Evolutionary conservation across 1,140 invertebrate genomes (phyloP).

Genomic region (Lepidurus apus): DNA sequence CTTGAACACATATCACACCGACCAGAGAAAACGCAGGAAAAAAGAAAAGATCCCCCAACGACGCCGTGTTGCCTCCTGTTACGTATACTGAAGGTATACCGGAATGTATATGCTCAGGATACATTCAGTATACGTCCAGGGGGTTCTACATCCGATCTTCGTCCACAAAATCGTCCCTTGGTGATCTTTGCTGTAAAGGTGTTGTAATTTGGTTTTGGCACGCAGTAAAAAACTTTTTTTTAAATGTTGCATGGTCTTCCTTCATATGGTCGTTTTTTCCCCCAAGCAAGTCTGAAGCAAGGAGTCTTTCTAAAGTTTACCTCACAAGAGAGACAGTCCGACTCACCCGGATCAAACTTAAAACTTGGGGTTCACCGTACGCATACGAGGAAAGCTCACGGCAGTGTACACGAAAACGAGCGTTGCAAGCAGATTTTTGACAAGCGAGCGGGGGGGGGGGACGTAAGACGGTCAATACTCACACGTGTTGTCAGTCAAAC

Average conservation of each 20-base stretch:
- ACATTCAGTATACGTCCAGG: constrained; percentile 99
- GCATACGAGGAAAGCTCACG: background rate
- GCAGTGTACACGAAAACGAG: background rate
- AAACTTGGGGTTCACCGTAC: background rate
- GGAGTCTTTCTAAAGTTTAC: background rate
- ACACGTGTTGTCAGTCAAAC: constrained; percentile 12
- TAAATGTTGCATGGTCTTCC: background rate
- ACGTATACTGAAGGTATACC: constrained; percentile 99
- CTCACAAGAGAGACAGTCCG: background rate
- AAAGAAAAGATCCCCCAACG: background rate
- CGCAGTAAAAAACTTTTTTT: background rate
- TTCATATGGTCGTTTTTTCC: background rate
- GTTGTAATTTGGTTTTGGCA: background rate
- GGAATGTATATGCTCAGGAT: constrained; percentile 93
- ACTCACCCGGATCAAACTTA: constrained; percentile 5
- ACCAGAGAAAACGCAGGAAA: background rate
- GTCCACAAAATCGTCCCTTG: background rate
- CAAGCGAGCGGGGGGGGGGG: background rate
- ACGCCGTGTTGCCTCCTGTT: constrained; percentile 81
- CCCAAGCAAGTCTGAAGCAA: background rate
- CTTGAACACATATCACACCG: background rate
- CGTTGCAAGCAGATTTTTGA: background rate
- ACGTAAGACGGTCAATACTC: background rate
- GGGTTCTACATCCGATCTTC: constrained; percentile 40
- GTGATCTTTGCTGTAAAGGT: background rate